phyloP scores from a whole-genome alignment of 2,797 vertebrate species.

The Lepilemur ruficaudatus region DNA sequence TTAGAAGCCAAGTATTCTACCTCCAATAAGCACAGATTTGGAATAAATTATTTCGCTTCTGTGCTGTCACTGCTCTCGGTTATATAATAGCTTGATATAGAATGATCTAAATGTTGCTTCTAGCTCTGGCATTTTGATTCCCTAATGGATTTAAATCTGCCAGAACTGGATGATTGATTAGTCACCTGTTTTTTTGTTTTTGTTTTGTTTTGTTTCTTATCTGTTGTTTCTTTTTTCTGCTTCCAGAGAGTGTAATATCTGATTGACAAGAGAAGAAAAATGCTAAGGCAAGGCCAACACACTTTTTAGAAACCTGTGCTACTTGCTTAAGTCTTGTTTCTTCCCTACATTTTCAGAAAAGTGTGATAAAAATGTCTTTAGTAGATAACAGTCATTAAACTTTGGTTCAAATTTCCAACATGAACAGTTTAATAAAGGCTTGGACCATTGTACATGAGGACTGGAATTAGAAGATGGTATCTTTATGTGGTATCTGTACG shows the following conservation, averaged over 20 bases:
- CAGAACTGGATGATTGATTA: not conserved
- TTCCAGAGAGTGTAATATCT: not conserved
- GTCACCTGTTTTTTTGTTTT: not conserved
- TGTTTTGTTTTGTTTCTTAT: not conserved
- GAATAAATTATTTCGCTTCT: not conserved
- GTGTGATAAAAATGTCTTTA: not conserved
- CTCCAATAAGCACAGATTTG: not conserved
- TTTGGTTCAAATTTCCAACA: not conserved
- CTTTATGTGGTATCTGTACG: not conserved
- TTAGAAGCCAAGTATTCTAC: not conserved
- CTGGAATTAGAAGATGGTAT: not conserved
- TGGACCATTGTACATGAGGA: not conserved
- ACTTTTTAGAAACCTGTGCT: not conserved
- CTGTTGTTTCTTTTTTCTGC: not conserved
- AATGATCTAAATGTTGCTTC: not conserved
- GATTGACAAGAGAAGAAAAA: not conserved
- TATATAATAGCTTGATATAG: not conserved
- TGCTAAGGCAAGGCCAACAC: not conserved
- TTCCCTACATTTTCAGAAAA: not conserved
- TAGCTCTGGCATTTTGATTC: not conserved
- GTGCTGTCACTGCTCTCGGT: not conserved
- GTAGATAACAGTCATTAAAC: not conserved
- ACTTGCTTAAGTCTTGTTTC: not conserved
- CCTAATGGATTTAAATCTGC: not conserved
- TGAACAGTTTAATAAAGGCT: not conserved